phyloP scores from a whole-genome alignment of 2,888 invertebrate species.

The Cenopis cana region DNA sequence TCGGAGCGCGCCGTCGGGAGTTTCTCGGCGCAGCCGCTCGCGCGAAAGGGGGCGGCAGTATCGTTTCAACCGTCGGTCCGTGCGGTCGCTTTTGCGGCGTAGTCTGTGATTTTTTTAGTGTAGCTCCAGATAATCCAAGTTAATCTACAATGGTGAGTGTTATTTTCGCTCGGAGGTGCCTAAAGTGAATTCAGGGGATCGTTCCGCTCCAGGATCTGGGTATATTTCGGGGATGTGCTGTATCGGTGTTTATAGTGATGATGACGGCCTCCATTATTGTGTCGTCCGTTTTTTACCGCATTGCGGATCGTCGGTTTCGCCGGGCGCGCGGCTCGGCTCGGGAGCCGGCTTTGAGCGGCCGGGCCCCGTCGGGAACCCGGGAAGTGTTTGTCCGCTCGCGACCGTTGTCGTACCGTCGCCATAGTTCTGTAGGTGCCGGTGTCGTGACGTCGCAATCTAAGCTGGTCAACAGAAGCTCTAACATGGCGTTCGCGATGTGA shows the following conservation, averaged over 20 bases:
- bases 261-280: constrained; percentile 85
- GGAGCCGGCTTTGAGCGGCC: constrained; percentile 49
- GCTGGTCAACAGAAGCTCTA: constrained; percentile 61
- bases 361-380: constrained; percentile 21
- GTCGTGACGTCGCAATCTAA: constrained; percentile 67
- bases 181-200: constrained; percentile 72
- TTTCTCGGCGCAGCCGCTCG: constrained; percentile 80
- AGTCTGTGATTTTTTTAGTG: constrained; percentile 85
- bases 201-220: constrained; percentile 59
- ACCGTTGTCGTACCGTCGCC: constrained; percentile 72
- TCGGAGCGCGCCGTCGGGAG: constrained; percentile 78
- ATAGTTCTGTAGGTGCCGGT: constrained; percentile 77
- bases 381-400: constrained; percentile 44
- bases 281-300: constrained; percentile 85
- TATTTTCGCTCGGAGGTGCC: constrained; percentile 75
- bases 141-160: constrained; percentile 86
- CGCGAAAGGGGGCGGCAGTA: constrained; percentile 86
- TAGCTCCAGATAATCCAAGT: constrained; percentile 86
- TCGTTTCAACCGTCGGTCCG: constrained; percentile 84
- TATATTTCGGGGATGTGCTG: constrained; percentile 80
- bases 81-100: constrained; percentile 84
- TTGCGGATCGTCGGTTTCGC: constrained; percentile 74
- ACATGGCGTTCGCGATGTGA: constrained; percentile 59
- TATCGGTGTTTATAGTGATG: constrained; percentile 84
- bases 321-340: constrained; percentile 53